A percentile compares a stretch with the other conserved stretches of the same genome.
Conservation (phyloP, 2,113 vertebrate species). For the Tenebrosternarchus preto region DNA sequence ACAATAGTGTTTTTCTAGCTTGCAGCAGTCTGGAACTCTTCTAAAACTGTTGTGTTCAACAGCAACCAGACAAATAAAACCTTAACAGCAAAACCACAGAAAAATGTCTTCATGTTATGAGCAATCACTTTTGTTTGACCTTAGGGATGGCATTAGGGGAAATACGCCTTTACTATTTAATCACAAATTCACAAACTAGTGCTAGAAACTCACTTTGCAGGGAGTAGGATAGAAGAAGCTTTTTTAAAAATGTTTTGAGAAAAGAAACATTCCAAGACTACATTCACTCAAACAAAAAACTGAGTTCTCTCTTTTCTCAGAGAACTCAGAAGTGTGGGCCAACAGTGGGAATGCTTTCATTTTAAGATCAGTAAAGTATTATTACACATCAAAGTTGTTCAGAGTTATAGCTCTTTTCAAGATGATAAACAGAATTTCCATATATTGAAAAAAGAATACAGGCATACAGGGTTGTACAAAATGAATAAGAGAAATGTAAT, state of each 20-base stretch:
- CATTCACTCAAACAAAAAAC: background rate
- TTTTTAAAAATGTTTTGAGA: no score
- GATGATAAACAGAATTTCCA: background rate
- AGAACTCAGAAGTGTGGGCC: background rate
- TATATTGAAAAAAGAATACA: background rate
- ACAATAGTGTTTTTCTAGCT: slow-evolving; percentile 13
- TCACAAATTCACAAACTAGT: background rate
- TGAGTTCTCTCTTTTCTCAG: background rate
- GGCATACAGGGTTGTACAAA: background rate
- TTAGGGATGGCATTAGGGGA: background rate
- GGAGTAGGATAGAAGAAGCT: no score
- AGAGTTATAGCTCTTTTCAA: background rate
- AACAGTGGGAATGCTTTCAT: background rate
- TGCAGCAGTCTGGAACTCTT: slow-evolving; percentile 11
- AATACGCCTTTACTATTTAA: background rate
- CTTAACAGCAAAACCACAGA: background rate
- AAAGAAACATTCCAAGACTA: no score
- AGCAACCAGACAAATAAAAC: slow-evolving; percentile 10
- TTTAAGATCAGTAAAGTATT: background rate
- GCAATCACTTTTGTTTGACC: slow-evolving; percentile 6
- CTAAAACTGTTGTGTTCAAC: slow-evolving; percentile 9
- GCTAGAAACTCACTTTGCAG: background rate
- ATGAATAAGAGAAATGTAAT: background rate
- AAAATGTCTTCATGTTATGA: slow-evolving; percentile 18
- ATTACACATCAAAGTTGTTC: background rate